Evolutionary conservation across 1,140 invertebrate species (phyloP).

Genomic region (Wiebesia pumilae): DNA sequence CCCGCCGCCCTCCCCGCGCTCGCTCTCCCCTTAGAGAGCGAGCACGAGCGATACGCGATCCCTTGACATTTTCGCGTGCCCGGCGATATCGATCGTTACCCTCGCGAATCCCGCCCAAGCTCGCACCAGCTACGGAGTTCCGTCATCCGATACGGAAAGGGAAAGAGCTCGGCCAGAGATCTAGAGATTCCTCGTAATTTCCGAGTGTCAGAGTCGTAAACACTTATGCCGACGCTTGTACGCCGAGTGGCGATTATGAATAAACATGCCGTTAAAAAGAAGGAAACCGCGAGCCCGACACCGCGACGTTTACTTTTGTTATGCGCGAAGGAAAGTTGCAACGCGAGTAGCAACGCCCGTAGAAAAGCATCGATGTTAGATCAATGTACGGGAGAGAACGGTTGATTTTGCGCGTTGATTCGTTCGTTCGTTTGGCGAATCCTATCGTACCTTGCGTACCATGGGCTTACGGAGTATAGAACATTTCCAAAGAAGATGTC

Average conservation of each 20-base stretch:
- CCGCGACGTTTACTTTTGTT: neutral
- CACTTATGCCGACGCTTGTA: neutral
- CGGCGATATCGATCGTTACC: conserved; percentile 49
- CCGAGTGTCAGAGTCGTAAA: conserved; percentile 7
- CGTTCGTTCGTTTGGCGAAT: no score
- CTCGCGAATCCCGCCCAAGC: conserved; percentile 24
- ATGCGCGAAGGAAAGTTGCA: neutral
- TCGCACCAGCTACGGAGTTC: conserved; percentile 17
- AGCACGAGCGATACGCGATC: conserved; percentile 36
- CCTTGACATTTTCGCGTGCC: conserved; percentile 46
- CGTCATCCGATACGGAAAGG: conserved; percentile 48
- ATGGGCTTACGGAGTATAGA: no score
- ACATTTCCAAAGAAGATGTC: no score
- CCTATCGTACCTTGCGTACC: no score
- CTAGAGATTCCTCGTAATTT: conserved; percentile 41
- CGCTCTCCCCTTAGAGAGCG: neutral
- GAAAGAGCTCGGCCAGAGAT: conserved; percentile 31
- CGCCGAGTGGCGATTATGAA: conserved; percentile 19
- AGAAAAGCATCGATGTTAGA: neutral
- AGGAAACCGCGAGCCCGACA: neutral
- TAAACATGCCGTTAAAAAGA: neutral
- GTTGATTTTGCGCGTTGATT: no score
- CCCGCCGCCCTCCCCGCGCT: neutral
- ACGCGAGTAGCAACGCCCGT: neutral
- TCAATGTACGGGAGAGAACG: no score